Base-by-base conservation (phyloP, 23 tunicate genomes). In the Corella eumyota region DNA sequence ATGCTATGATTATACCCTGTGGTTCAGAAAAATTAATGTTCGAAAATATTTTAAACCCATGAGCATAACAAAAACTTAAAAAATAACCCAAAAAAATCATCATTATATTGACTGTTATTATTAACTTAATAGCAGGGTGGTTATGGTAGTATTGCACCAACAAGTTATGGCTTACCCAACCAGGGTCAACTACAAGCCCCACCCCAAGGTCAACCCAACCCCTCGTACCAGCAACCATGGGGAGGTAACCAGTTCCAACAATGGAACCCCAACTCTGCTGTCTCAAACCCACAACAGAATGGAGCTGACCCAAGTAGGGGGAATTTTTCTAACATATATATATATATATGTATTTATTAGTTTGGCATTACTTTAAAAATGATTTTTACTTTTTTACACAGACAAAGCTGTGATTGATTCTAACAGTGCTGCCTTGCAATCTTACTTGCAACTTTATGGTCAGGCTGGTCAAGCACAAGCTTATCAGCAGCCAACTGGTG, bases 101-200 rank as follows among this genome's bases (percentile, higher is more conserved):
- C 25, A 53, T 53, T 53, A 53, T 53, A 19, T 15, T 13, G 48
- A n/a, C n/a, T n/a, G 23, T 40, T 40, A 40, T 19, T 21, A 32
- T 2, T 34, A 34, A 34, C 15, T 64, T 20, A 11, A 40, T 47
- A 49, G 54, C 73, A 81, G 56, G 65, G 64, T 33, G 60, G 55
- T 6, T 82, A 77, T 33, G 78, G 83, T 36, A 78, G 73, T 3
- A 73, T 79, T 26, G 83, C 94, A n/a, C 94, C 94, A 40, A 78
- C 83, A 28, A 59, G 68, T n/a, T 82, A 66, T 45, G 79, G 63
- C 15, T 73, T 54, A 24, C 83, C 94, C 3, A 70, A 53, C 32
- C 84, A 76, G 48, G 73, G 30, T 66, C 71, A 68, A 30, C 71
- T 68, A 45, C 75, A 68, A 45, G 72, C 57, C 60, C 77, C 80